These are phyloP conservation scores for Clostera curtula DNA, from an alignment of 2,888 invertebrate genomes.

Conservation along the genomic window DNA sequence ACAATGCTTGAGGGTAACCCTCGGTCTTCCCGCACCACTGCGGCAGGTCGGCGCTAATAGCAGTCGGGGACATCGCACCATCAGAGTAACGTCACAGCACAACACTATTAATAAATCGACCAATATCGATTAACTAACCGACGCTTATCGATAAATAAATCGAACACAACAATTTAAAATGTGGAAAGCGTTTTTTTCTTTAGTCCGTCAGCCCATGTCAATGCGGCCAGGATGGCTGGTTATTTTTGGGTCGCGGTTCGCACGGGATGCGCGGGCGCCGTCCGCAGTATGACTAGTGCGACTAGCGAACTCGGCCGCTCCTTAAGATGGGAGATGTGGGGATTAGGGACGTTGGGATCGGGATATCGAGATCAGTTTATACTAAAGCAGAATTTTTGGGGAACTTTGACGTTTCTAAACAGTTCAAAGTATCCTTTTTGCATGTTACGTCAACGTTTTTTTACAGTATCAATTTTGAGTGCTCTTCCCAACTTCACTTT, in stretches of 20 bases:
- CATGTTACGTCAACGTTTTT: too few species aligned
- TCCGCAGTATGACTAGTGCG: constrained; percentile 49
- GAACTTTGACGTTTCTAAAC: too few species aligned
- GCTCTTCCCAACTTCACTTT: too few species aligned
- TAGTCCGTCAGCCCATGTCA: constrained; percentile 41
- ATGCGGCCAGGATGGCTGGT: constrained; percentile 38
- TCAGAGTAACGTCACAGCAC: constrained; percentile 27
- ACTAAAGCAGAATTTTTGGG: constrained; percentile 1
- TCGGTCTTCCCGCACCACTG: constrained; percentile 64
- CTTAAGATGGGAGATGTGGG: constrained; percentile 63
- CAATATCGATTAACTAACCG: neutral
- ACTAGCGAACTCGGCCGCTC: constrained; percentile 53
- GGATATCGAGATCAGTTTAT: constrained; percentile 14
- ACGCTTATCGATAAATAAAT: neutral
- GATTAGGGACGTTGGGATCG: constrained; percentile 34
- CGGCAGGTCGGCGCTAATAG: constrained; percentile 56
- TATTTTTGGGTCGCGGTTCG: constrained; percentile 56
- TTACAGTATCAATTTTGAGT: too few species aligned
- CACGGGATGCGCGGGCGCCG: constrained; percentile 65
- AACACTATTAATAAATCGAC: constrained; percentile 3
- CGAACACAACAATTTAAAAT: constrained; percentile 2
- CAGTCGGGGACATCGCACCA: constrained; percentile 63
- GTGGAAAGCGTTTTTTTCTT: constrained; percentile 19
- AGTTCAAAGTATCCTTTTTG: too few species aligned
- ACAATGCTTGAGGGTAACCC: constrained; percentile 51